Conservation (phyloP, 2,797 vertebrate species). For the Xiphorhynchus erythropygius region DNA sequence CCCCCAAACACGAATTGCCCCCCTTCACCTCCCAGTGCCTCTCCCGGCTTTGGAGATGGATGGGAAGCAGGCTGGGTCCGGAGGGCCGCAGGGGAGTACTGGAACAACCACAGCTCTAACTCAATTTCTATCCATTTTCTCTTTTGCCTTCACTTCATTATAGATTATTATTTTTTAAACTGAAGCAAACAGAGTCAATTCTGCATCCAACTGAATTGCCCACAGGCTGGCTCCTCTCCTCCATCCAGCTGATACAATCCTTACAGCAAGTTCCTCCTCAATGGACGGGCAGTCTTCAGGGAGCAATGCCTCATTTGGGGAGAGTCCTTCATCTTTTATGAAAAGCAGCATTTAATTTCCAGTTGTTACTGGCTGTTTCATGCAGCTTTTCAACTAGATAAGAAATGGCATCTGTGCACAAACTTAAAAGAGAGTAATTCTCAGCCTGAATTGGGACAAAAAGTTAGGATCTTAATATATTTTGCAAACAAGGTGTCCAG, state of each 20-base stretch:
- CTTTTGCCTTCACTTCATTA: conserved; percentile 61
- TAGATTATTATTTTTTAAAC: conserved; percentile 56
- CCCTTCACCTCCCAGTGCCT: background rate
- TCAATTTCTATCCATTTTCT: conserved; percentile 56
- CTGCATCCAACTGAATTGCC: conserved; percentile 28
- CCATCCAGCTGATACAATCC: background rate
- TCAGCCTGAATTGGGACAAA: background rate
- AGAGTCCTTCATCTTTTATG: background rate
- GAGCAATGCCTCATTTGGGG: background rate
- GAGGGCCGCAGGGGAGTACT: background rate
- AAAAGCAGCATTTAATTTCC: conserved; percentile 27
- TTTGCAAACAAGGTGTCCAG: background rate
- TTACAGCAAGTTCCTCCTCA: background rate
- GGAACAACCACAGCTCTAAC: conserved; percentile 38
- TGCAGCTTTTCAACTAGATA: background rate
- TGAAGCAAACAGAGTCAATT: conserved; percentile 28
- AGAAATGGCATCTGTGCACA: background rate
- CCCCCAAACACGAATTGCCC: background rate
- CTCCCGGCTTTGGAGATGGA: background rate
- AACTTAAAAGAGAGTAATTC: background rate
- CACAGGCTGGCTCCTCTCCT: conserved; percentile 7
- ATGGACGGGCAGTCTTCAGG: background rate
- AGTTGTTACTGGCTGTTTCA: background rate
- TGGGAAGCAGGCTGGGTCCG: background rate
- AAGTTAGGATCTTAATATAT: background rate